Percentiles rank a stretch among this genome's conserved stretches.
Evolutionary conservation across 2,797 vertebrate species (phyloP).

Genomic region (Argentina silus): DNA sequence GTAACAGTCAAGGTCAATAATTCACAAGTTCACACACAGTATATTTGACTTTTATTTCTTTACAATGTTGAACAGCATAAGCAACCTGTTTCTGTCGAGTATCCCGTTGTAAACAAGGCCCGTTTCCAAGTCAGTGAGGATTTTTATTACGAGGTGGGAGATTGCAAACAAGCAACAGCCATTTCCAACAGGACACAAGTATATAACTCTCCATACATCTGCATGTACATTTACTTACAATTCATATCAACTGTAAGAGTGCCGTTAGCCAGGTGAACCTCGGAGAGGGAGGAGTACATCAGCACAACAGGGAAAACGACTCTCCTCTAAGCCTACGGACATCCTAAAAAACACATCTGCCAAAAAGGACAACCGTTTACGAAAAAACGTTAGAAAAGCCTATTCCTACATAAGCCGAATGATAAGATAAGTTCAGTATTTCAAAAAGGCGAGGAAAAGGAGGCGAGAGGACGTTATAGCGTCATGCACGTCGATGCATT

Average conservation of each 20-base stretch:
- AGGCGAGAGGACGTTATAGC: conserved; percentile 29
- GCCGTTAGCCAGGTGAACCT: conserved; percentile 43
- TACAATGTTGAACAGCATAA: conserved; percentile 72
- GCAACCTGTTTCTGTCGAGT: conserved; percentile 54
- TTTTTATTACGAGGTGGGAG: conserved; percentile 35
- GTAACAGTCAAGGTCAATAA: conserved; percentile 15
- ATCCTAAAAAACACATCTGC: conserved; percentile 22
- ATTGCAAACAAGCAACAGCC: conserved; percentile 54
- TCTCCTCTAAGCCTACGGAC: conserved; percentile 31
- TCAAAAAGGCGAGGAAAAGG: conserved; percentile 42
- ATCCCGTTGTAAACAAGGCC: conserved; percentile 67
- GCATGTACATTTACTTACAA: conserved; percentile 50
- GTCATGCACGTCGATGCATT: conserved; percentile 36
- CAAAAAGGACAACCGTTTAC: conserved; percentile 33
- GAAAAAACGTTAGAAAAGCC: conserved; percentile 50
- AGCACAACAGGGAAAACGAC: conserved; percentile 41
- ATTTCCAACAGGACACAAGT: conserved; percentile 46
- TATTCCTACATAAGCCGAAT: conserved; percentile 45
- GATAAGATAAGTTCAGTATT: conserved; percentile 27
- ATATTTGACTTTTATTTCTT: conserved; percentile 61
- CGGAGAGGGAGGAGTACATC: conserved; percentile 36
- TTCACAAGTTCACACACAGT: conserved; percentile 36
- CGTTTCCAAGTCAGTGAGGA: conserved; percentile 37
- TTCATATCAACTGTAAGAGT: conserved; percentile 43
- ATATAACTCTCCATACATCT: conserved; percentile 51